Percentiles rank a stretch among this genome's conserved stretches.
Evolutionary conservation across 37 sponge, comb jelly and placozoan genomes (phyloP).

Genomic region (Hexactinellida sp.): DNA sequence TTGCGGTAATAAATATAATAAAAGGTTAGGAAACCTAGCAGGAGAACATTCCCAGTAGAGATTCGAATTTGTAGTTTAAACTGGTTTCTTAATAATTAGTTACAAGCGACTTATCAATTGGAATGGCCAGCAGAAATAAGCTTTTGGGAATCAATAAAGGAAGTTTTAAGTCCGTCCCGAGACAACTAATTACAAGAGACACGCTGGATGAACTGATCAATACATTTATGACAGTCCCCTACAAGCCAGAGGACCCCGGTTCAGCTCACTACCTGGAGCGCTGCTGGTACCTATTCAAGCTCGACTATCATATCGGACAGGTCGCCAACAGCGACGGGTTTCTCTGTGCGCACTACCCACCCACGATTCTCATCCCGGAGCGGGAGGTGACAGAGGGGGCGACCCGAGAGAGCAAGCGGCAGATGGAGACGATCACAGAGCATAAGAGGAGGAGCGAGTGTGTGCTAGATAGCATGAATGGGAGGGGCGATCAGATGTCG

Average conservation of each 20-base stretch:
- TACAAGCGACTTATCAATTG: too few relatives aligned
- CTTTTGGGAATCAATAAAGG: too few relatives aligned
- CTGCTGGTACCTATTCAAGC: not conserved
- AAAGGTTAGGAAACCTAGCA: too few relatives aligned
- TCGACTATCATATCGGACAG: not conserved
- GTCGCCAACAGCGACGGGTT: not conserved
- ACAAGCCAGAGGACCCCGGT: not conserved
- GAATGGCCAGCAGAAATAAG: too few relatives aligned
- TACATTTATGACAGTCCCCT: not conserved
- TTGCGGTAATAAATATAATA: too few relatives aligned
- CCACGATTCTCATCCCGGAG: not conserved
- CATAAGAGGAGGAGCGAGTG: not conserved
- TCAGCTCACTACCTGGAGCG: not conserved
- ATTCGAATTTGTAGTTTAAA: too few relatives aligned
- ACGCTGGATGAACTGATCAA: not conserved
- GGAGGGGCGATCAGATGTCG: not conserved
- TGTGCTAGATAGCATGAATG: not conserved
- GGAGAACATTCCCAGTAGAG: too few relatives aligned
- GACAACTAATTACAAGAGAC: not conserved
- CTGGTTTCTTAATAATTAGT: too few relatives aligned
- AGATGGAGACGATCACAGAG: not conserved
- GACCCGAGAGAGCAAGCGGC: not conserved
- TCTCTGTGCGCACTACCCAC: not conserved
- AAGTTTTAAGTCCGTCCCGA: too few relatives aligned
- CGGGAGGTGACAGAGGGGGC: not conserved